Percentiles rank a stretch among this genome's conserved stretches.
Evolutionary conservation across 2,797 vertebrate genomes (phyloP).

Genomic region (Florisuga fusca): DNA sequence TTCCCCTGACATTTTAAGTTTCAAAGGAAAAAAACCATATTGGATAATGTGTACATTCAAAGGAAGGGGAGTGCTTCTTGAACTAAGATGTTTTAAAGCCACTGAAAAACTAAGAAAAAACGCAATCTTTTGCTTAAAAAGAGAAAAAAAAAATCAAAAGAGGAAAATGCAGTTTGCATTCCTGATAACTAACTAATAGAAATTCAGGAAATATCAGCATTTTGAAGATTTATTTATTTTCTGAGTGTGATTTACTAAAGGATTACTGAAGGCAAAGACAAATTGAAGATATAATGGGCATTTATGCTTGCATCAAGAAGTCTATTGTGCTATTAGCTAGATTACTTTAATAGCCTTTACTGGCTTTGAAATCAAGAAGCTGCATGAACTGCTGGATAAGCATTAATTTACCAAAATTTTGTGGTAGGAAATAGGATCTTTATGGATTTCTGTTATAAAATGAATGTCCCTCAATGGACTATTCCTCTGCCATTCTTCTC

Average conservation of each 20-base stretch:
- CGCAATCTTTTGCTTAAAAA: background rate
- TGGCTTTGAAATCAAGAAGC: slow-evolving; percentile 63
- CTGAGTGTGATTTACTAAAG: slow-evolving; percentile 12
- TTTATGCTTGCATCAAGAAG: slow-evolving; percentile 62
- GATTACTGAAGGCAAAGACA: slow-evolving; percentile 29
- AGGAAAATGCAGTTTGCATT: background rate
- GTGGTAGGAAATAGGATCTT: slow-evolving; percentile 25
- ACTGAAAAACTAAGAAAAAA: background rate
- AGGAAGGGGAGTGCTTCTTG: background rate
- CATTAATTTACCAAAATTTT: slow-evolving; percentile 17
- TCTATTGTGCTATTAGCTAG: slow-evolving; percentile 64
- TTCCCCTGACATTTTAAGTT: background rate
- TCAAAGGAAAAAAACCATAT: background rate
- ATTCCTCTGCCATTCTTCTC: background rate
- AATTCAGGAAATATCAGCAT: background rate
- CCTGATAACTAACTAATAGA: slow-evolving; percentile 1
- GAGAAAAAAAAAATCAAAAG: background rate
- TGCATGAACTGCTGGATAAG: slow-evolving; percentile 40
- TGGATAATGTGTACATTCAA: background rate
- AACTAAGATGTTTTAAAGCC: background rate
- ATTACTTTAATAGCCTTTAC: slow-evolving; percentile 70
- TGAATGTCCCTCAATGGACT: background rate
- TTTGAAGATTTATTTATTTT: background rate
- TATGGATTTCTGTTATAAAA: slow-evolving; percentile 10
- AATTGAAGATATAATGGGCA: slow-evolving; percentile 39